A percentile compares a stretch with the other conserved stretches of the same genome.
Conservation (phyloP, 2,888 invertebrate genomes). For the Diaperis boleti region DNA sequence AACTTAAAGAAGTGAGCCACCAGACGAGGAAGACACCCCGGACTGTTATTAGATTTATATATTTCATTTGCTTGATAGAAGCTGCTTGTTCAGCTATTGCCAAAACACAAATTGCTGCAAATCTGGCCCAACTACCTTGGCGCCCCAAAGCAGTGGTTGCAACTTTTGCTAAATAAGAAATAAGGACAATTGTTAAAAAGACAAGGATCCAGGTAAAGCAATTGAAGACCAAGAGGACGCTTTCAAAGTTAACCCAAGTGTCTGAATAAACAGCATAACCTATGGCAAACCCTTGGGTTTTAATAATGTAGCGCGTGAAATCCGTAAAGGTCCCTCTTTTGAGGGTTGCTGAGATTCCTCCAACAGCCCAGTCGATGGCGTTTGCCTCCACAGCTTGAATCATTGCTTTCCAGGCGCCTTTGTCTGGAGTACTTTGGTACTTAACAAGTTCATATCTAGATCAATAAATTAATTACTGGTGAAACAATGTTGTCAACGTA, state of each 20-base stretch:
- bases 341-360: slow-evolving; percentile 39
- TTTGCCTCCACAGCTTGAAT: slow-evolving; percentile 39
- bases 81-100: slow-evolving; percentile 38
- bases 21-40: slow-evolving; percentile 43
- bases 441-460: slow-evolving; percentile 38
- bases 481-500: not conserved
- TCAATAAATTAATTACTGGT: too few species aligned
- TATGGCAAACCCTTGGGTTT: slow-evolving; percentile 27
- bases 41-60: slow-evolving; percentile 19
- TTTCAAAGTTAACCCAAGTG: slow-evolving; percentile 17
- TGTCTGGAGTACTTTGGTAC: slow-evolving; percentile 15
- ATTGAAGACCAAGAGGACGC: slow-evolving; percentile 26
- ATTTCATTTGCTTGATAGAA: slow-evolving; percentile 3
- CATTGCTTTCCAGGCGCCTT: slow-evolving; percentile 40
- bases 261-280: slow-evolving; percentile 21
- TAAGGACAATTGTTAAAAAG: not conserved
- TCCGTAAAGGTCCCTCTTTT: slow-evolving; percentile 35
- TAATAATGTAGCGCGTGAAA: slow-evolving; percentile 43
- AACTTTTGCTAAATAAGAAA: slow-evolving; percentile 12
- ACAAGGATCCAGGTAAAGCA: slow-evolving; percentile 18
- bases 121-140: not conserved
- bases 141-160: not conserved
- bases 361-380: slow-evolving; percentile 44
- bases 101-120: slow-evolving; percentile 7
- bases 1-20: slow-evolving; percentile 44